Percentiles rank a stretch among this genome's conserved stretches.
Conservation (phyloP, 1,140 invertebrate genomes). For the Drosophila kurseongensis region DNA sequence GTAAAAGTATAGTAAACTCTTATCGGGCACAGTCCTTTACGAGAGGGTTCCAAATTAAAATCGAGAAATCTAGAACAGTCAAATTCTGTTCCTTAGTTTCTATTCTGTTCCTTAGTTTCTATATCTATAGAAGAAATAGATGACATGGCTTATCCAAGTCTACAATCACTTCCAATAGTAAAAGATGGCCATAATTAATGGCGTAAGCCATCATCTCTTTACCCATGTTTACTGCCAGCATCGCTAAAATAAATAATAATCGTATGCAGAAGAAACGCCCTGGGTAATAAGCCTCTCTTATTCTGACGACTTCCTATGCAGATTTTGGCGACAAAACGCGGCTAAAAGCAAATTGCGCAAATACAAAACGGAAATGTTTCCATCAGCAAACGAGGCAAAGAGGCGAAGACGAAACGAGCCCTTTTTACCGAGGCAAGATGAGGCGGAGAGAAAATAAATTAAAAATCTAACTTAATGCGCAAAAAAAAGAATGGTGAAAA, state of each 20-base stretch:
- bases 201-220: not conserved
- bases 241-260: not conserved
- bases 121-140: too few species aligned
- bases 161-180: too few species aligned
- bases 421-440: conserved; percentile 5
- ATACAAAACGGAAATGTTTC: conserved; percentile 77
- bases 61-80: not conserved
- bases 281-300: not conserved
- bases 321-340: conserved; percentile 28
- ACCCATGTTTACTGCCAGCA: not conserved
- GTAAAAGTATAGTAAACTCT: not conserved
- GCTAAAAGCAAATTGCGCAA: conserved; percentile 65
- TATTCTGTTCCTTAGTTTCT: too few species aligned
- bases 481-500: conserved; percentile 60
- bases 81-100: too few species aligned
- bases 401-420: conserved; percentile 26
- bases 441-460: conserved; percentile 66
- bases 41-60: not conserved
- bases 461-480: conserved; percentile 77
- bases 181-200: too few species aligned
- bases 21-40: not conserved
- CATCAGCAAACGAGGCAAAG: conserved; percentile 32
- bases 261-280: conserved; percentile 49
- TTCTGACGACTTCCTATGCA: not conserved
- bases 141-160: too few species aligned